These are phyloP conservation scores for Nebria salina DNA, from an alignment of 2,888 invertebrate genomes.

Conservation along the genomic window DNA sequence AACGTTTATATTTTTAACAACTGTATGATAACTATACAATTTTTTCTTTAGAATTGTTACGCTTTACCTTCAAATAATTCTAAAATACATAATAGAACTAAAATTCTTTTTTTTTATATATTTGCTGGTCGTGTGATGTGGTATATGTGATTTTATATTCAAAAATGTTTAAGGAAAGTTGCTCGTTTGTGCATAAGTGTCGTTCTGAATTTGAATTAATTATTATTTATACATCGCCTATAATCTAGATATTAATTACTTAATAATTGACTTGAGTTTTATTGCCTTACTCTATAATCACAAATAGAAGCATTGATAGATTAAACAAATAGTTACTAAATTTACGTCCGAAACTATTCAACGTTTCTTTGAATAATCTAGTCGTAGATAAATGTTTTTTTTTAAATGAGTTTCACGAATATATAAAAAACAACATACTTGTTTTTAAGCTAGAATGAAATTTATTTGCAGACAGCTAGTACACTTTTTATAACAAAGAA, in stretches of 20 bases:
- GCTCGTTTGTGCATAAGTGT: constrained; percentile 33
- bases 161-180: constrained; percentile 25
- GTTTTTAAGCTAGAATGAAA: constrained; percentile 37
- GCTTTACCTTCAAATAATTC: constrained; percentile 38
- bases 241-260: not conserved
- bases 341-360: constrained; percentile 29
- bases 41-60: constrained; percentile 41
- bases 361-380: not conserved
- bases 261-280: constrained; percentile 40
- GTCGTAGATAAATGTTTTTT: constrained; percentile 18
- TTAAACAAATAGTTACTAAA: constrained; percentile 19
- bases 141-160: constrained; percentile 9
- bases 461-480: constrained; percentile 42
- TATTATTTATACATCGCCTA: constrained; percentile 17
- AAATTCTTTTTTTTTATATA: constrained; percentile 16
- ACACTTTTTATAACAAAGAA: constrained; percentile 42
- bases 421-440: constrained; percentile 26
- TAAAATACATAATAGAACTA: constrained; percentile 37
- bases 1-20: constrained; percentile 36
- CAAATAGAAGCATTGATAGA: constrained; percentile 46
- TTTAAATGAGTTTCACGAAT: constrained; percentile 13
- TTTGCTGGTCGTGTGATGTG: constrained; percentile 32
- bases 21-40: constrained; percentile 39
- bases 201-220: constrained; percentile 17
- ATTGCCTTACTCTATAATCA: constrained; percentile 41